phyloP scores from a whole-genome alignment of 1,140 invertebrate genomes.

The Panonychus citri region DNA sequence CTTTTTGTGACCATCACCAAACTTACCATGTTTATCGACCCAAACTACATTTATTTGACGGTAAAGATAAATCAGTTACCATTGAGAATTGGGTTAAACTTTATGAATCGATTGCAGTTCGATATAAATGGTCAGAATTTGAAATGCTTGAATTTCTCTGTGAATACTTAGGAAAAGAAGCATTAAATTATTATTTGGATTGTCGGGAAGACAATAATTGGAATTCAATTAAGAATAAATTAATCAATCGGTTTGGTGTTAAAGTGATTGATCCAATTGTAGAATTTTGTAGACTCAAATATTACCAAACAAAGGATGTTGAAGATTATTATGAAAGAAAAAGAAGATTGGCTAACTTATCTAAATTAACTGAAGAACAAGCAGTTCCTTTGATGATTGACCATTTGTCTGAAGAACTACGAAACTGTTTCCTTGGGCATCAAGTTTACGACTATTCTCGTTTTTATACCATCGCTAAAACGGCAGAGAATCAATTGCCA shows the following conservation, averaged over 20 bases:
- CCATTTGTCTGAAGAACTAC: neutral
- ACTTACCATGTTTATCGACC: no score
- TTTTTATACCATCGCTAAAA: neutral
- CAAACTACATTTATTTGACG: no score
- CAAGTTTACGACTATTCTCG: neutral
- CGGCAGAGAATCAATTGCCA: neutral
- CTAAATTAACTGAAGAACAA: neutral
- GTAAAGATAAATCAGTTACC: no score
- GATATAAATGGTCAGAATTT: no score
- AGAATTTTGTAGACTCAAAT: neutral
- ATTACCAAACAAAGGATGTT: neutral
- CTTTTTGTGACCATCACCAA: no score
- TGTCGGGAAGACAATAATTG: neutral
- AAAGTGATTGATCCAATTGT: neutral
- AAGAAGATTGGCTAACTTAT: neutral
- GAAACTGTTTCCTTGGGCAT: neutral
- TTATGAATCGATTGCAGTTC: no score
- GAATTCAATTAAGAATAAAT: neutral
- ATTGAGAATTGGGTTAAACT: no score
- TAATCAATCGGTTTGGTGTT: neutral
- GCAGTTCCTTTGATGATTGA: neutral
- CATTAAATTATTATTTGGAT: no score
- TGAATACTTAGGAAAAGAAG: no score
- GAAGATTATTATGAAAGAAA: neutral
- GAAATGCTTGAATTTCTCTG: no score